These are phyloP conservation scores for Rhodophaea formosa DNA, from an alignment of 2,888 invertebrate species.

Conservation along the genomic window DNA sequence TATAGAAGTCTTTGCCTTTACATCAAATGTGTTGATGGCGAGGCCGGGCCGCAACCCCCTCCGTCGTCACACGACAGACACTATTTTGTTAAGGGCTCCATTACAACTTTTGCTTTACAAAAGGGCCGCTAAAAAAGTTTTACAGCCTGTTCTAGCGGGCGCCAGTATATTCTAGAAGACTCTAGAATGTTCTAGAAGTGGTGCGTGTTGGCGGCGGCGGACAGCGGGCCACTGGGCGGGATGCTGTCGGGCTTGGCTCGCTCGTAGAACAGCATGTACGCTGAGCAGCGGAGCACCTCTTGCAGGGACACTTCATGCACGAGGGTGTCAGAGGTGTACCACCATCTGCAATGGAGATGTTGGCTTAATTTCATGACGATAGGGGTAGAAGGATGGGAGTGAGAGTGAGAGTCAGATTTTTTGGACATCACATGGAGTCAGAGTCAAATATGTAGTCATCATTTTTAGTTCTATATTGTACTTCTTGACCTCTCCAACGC, in stretches of 20 bases:
- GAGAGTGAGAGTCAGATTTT: neutral
- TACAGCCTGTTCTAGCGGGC: no score
- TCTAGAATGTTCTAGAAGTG: conserved; percentile 37
- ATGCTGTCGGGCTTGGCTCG: conserved; percentile 44
- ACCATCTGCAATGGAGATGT: conserved; percentile 83
- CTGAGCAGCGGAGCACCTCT: conserved; percentile 91
- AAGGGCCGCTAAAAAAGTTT: no score
- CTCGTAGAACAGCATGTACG: conserved; percentile 97
- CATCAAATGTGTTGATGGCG: no score
- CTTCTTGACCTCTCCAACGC: no score
- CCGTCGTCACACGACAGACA: no score
- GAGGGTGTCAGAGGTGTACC: conserved; percentile 91
- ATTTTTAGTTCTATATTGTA: neutral
- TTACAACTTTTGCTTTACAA: no score
- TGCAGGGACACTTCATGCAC: conserved; percentile 90
- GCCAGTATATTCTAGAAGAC: neutral
- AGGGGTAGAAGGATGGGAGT: neutral
- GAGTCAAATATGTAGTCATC: conserved; percentile 6
- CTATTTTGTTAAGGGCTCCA: no score
- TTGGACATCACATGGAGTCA: neutral
- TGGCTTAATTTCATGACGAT: neutral
- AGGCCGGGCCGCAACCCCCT: no score
- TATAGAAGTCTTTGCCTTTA: no score
- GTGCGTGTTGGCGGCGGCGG: conserved; percentile 34
- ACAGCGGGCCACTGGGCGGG: conserved; percentile 29